Evolutionary conservation across 2,113 vertebrate genomes (phyloP).

Genomic region (Pluvianellus socialis): DNA sequence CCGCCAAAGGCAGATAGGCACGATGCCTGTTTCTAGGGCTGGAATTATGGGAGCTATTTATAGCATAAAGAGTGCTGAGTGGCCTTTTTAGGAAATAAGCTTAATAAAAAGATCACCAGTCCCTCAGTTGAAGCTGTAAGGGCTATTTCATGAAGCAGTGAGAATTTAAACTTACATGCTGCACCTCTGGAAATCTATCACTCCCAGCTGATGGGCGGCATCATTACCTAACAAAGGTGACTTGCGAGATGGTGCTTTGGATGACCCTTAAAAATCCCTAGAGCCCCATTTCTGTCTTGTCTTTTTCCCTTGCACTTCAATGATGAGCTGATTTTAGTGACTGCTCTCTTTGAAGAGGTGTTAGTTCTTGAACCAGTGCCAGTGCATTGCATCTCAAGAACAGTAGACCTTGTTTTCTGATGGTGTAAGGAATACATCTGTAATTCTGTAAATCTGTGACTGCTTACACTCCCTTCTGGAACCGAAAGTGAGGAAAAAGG

Average conservation of each 20-base stretch:
- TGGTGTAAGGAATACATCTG: constrained; percentile 50
- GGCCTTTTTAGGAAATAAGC: background rate
- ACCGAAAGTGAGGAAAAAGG: constrained; percentile 47
- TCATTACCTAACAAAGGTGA: background rate
- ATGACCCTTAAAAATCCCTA: background rate
- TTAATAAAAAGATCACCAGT: background rate
- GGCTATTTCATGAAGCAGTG: background rate
- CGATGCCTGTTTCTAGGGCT: background rate
- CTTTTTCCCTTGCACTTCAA: background rate
- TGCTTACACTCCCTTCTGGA: constrained; percentile 52
- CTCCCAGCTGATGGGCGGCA: background rate
- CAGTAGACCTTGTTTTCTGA: constrained; percentile 59
- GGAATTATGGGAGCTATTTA: background rate
- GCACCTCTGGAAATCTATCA: background rate
- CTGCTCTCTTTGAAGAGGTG: constrained; percentile 54
- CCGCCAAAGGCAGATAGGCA: background rate
- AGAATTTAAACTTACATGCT: background rate
- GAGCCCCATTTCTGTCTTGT: background rate
- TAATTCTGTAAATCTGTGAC: constrained; percentile 60
- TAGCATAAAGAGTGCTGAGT: background rate
- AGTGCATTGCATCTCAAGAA: constrained; percentile 21
- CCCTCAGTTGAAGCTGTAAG: background rate
- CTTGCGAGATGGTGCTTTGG: background rate
- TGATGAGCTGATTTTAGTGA: constrained; percentile 33
- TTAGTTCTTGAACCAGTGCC: constrained; percentile 33